Percentiles rank a stretch among this genome's conserved stretches.
Conservation (phyloP, 2,888 invertebrate genomes). For the Diplolepis rosae region DNA sequence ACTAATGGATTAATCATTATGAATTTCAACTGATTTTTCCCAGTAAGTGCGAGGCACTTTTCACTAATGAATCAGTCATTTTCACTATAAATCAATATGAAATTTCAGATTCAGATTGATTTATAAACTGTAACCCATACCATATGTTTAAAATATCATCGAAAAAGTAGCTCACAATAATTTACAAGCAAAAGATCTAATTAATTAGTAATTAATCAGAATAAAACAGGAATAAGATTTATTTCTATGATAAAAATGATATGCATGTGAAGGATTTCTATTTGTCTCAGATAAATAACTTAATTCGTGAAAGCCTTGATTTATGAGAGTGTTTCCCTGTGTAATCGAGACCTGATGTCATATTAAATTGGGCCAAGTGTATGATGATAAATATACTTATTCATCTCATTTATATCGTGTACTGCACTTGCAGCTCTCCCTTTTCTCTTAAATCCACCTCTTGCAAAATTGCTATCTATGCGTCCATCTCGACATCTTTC, state of each 20-base stretch:
- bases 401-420: neutral
- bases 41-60: no score
- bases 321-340: neutral
- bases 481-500: neutral
- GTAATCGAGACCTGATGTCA: neutral
- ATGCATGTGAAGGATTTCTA: neutral
- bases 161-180: neutral
- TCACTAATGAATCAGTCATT: no score
- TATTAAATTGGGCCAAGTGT: slow-evolving; percentile 2
- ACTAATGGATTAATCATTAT: no score
- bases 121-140: no score
- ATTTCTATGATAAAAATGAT: neutral
- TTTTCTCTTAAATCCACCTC: neutral
- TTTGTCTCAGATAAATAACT: neutral
- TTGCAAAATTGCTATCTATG: neutral
- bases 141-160: neutral
- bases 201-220: neutral
- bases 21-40: no score
- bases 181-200: neutral
- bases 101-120: no score
- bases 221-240: neutral
- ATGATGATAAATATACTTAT: neutral
- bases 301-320: neutral
- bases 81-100: no score
- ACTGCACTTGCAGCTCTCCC: neutral